Percentiles rank a stretch among this genome's conserved stretches.
Evolutionary conservation across 1,140 invertebrate species (phyloP).

Genomic region (Dendroctonus ponderosae): DNA sequence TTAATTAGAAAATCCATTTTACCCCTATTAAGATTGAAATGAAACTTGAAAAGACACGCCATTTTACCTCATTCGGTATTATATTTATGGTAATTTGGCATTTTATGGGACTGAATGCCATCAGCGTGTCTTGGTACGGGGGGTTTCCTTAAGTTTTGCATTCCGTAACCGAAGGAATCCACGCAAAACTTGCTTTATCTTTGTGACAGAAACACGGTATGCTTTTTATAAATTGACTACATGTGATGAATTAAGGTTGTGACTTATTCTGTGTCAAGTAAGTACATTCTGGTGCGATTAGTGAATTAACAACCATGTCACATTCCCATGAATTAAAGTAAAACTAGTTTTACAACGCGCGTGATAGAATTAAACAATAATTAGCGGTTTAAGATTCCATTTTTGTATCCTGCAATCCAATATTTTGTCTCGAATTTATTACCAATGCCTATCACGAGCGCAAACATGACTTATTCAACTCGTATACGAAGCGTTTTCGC

Average conservation of each 20-base stretch:
- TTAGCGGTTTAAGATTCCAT: neutral
- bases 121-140: conserved; percentile 35
- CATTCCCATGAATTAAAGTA: conserved; percentile 2
- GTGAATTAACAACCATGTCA: neutral
- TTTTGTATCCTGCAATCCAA: neutral
- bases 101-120: conserved; percentile 25
- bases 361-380: conserved; percentile 17
- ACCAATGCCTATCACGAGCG: too few relatives aligned
- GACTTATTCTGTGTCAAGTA: too few relatives aligned
- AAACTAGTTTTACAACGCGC: conserved; percentile 6
- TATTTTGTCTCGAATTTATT: too few relatives aligned
- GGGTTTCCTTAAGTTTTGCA: conserved; percentile 24
- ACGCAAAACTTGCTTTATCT: conserved; percentile 25
- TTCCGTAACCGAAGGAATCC: conserved; percentile 23
- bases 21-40: conserved; percentile 12
- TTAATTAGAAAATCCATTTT: conserved; percentile 24
- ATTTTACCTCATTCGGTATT: conserved; percentile 21
- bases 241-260: neutral
- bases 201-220: conserved; percentile 24
- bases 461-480: too few relatives aligned
- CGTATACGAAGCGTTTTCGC: too few relatives aligned
- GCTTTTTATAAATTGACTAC: conserved; percentile 1
- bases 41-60: conserved; percentile 1
- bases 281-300: neutral
- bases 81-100: conserved; percentile 28